Base-by-base conservation (phyloP, 2,888 invertebrate species). In the Laspeyria flexula region DNA sequence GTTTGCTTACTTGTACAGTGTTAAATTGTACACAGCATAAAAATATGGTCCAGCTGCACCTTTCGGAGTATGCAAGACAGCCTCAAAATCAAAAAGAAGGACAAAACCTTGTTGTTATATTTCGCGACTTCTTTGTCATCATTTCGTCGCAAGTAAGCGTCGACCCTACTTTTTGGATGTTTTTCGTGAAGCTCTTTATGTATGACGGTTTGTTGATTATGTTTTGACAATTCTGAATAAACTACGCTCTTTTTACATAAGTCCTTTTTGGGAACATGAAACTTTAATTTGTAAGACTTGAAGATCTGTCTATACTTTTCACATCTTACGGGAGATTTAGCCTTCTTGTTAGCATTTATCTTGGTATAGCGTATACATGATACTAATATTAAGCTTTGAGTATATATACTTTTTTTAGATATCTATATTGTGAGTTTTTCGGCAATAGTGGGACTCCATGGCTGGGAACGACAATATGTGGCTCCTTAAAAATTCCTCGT, bases 41-140 rank as follows among this genome's bases (percentile, higher is more conserved):
- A 72, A 69, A 40, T 68, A 65, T 50, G 66, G 66, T 9, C 67
- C 70, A 30, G 63, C 55, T 30, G 52, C 33, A 25, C 65, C 68
- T 21, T 21, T 74, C 18, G 72, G 75, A 11, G 66, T 67, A 21
- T 29, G 48, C 13, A 72, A 54, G 5, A 75, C 72, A 30, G 73
- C 73, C 60, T 77, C 56, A 4, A 75, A 53, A 63, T 77, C 74
- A 59, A 73, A 75, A 59, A 71, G 46, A 72, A 75, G 23, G 67
- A 33, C 12, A 75, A 48, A 33, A 65, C 42, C 23, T 47, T 43
- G 16, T 51, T 18, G 51, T 72, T 57, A 45, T 37, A 50, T 53
- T 60, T 42, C 13, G 57, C 53, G n/a, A 45, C 35, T 33, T 52
- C 38, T 58, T 73, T 73, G 39, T 75, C 74, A 31, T 64, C 62